Evolutionary conservation across 2,888 invertebrate genomes (phyloP).

Genomic region (Brenthis ino): DNA sequence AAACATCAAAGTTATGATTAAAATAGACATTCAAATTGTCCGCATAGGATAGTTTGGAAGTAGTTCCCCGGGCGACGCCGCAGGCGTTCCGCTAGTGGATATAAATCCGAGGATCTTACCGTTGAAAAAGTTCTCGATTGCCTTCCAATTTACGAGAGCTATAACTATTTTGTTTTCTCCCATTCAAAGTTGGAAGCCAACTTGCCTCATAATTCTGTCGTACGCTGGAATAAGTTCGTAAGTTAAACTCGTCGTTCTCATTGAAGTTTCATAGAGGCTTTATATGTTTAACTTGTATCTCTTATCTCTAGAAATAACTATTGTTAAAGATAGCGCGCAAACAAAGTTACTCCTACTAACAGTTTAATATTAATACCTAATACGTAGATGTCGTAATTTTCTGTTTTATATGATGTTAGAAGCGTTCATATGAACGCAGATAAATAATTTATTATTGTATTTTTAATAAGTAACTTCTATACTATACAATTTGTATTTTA

Average conservation of each 20-base stretch:
- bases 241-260: conserved; percentile 64
- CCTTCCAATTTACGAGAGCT: conserved; percentile 40
- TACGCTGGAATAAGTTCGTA: conserved; percentile 63
- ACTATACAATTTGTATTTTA: no score
- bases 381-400: no score
- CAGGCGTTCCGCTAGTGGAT: conserved; percentile 26
- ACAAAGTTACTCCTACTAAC: conserved; percentile 18
- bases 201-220: conserved; percentile 68
- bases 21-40: background rate
- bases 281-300: conserved; percentile 46
- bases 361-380: no score
- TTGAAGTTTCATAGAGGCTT: conserved; percentile 55
- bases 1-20: background rate
- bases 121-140: conserved; percentile 38
- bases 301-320: background rate
- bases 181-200: conserved; percentile 52
- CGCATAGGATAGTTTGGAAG: conserved; percentile 1
- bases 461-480: no score
- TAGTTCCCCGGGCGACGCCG: conserved; percentile 2
- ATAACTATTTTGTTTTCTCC: conserved; percentile 51
- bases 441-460: no score
- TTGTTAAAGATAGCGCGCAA: background rate
- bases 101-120: conserved; percentile 22
- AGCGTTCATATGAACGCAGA: no score
- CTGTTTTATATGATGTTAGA: no score